phyloP scores from a whole-genome alignment of 2,113 vertebrate species.

The Anoplopoma fimbria region DNA sequence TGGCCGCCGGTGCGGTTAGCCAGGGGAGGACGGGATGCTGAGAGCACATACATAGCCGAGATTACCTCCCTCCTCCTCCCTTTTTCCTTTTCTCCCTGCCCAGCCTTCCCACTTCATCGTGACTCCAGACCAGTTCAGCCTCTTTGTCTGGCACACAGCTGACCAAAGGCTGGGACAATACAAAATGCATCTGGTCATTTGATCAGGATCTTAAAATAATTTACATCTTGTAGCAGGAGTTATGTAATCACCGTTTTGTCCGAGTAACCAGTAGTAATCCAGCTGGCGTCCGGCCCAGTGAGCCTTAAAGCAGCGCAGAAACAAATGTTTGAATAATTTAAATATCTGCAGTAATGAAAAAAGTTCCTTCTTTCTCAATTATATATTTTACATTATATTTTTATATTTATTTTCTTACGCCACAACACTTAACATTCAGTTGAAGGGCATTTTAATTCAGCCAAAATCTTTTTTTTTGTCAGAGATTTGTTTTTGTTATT shows the following conservation, averaged over 20 bases:
- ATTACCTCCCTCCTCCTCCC: conserved; percentile 79
- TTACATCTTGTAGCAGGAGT: conserved; percentile 14
- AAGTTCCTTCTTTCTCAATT: background rate
- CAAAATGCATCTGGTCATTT: conserved; percentile 18
- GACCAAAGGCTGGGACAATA: conserved; percentile 25
- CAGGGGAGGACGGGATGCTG: conserved; percentile 85
- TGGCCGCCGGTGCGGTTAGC: conserved; percentile 90
- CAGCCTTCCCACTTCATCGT: conserved; percentile 25
- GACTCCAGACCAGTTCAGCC: conserved; percentile 37
- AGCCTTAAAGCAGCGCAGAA: conserved; percentile 7
- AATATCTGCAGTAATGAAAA: conserved; percentile 10
- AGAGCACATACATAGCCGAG: conserved; percentile 87
- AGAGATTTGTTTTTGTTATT: background rate
- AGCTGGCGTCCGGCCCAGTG: background rate
- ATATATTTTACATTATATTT: background rate
- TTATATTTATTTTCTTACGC: background rate
- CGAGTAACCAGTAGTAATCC: conserved; percentile 11
- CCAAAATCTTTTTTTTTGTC: background rate
- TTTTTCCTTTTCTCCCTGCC: background rate
- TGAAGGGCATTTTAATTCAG: background rate
- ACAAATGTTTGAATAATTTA: conserved; percentile 14
- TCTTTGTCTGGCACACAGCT: conserved; percentile 26
- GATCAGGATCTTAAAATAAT: conserved; percentile 25
- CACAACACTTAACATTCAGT: background rate
- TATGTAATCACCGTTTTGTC: conserved; percentile 21